Evolutionary conservation across 2,113 vertebrate species (phyloP).

Genomic region (Pterophyllum scalare): DNA sequence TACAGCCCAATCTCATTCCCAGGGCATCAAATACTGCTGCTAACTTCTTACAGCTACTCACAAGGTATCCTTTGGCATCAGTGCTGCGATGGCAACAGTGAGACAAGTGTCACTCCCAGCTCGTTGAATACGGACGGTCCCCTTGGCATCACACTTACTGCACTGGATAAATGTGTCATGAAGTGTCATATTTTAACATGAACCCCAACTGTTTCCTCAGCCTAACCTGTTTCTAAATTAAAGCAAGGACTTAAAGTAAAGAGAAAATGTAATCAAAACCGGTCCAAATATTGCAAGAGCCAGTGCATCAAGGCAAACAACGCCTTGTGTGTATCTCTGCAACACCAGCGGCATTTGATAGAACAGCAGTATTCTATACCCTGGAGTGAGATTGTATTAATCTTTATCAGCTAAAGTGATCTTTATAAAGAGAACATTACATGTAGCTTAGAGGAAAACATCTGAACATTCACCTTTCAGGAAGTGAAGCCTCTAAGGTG

Average conservation of each 20-base stretch:
- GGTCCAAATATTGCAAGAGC: background rate
- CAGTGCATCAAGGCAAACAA: background rate
- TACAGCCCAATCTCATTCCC: background rate
- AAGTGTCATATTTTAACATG: background rate
- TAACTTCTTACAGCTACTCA: background rate
- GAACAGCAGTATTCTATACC: background rate
- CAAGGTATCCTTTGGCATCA: background rate
- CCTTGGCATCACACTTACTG: background rate
- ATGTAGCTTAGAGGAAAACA: slow-evolving; percentile 2
- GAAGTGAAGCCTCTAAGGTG: background rate
- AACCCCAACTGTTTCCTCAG: background rate
- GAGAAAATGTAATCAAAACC: background rate
- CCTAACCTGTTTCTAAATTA: background rate
- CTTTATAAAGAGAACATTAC: background rate
- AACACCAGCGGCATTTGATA: slow-evolving; percentile 1
- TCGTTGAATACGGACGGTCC: background rate
- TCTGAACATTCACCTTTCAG: slow-evolving; percentile 9
- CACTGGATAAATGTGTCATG: background rate
- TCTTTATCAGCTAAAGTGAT: background rate
- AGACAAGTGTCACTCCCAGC: background rate
- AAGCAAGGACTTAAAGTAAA: background rate
- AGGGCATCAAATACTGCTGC: background rate
- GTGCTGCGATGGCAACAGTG: background rate
- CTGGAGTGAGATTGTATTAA: background rate
- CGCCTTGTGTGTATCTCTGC: background rate